phyloP scores from a whole-genome alignment of 2,888 invertebrate genomes.

The Lepetodrilus schrolli region DNA sequence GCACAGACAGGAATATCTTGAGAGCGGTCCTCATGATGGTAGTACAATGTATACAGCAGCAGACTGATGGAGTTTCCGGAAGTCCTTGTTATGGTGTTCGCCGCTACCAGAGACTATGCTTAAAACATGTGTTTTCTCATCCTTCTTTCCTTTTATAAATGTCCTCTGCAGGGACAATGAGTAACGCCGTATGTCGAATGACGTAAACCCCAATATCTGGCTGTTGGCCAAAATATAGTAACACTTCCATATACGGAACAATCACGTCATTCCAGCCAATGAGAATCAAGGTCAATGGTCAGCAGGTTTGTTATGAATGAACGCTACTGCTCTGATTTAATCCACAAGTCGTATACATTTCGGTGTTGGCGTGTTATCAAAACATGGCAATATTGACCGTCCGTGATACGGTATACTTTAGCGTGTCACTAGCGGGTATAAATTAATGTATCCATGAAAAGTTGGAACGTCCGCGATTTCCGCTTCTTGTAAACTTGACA shows the following conservation, averaged over 20 bases:
- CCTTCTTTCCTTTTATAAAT: conserved; percentile 6
- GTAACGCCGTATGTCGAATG: not conserved
- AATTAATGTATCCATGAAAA: too few relatives aligned
- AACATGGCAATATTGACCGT: not conserved
- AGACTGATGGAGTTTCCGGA: not conserved
- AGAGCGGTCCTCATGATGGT: not conserved
- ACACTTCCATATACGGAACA: conserved; percentile 8
- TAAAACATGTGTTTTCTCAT: conserved; percentile 13
- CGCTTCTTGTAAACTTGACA: too few relatives aligned
- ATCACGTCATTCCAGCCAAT: conserved; percentile 8
- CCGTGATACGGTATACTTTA: too few relatives aligned
- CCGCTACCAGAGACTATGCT: not conserved
- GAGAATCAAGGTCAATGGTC: not conserved
- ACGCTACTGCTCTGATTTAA: not conserved
- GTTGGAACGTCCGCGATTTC: too few relatives aligned
- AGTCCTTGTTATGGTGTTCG: not conserved
- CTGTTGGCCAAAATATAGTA: not conserved
- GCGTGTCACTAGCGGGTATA: too few relatives aligned
- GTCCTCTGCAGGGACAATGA: not conserved
- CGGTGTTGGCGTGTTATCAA: not conserved
- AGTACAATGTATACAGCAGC: too few relatives aligned
- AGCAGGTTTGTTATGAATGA: conserved; percentile 7
- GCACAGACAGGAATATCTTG: not conserved
- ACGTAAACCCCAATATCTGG: not conserved
- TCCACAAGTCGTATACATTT: not conserved